A percentile compares a stretch with the other conserved stretches of the same genome.
These are phyloP conservation scores for Eurytemora carolleeae DNA, from an alignment of 1,140 invertebrate species.

Conservation along the genomic window DNA sequence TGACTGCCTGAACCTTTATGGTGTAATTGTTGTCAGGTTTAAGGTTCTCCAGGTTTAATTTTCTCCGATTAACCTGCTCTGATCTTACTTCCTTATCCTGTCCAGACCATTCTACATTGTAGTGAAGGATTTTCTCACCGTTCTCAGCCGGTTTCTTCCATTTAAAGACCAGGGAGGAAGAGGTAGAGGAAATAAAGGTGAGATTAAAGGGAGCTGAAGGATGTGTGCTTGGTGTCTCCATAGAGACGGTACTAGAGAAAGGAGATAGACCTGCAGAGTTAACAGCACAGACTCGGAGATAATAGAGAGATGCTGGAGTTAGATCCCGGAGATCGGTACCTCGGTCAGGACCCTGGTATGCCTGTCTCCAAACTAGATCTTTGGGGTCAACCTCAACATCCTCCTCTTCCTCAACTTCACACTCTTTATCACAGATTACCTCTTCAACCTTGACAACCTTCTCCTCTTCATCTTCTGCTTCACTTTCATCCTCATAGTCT, in stretches of 20 bases:
- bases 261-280: slow-evolving; percentile 44
- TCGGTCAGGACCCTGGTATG: slow-evolving; percentile 29
- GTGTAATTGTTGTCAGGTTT: slow-evolving; percentile 24
- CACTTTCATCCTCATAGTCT: slow-evolving; percentile 18
- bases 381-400: no score
- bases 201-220: slow-evolving; percentile 49
- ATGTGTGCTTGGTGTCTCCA: slow-evolving; percentile 35
- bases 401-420: no score
- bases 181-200: slow-evolving; percentile 36
- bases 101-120: slow-evolving; percentile 52
- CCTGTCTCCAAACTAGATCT: slow-evolving; percentile 22
- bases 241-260: slow-evolving; percentile 38
- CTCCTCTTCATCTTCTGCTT: slow-evolving; percentile 15
- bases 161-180: slow-evolving; percentile 40
- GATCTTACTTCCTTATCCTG: slow-evolving; percentile 25
- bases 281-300: slow-evolving; percentile 38
- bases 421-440: no score
- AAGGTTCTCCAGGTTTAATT: not conserved
- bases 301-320: slow-evolving; percentile 50
- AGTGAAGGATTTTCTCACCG: slow-evolving; percentile 46
- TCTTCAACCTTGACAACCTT: no score
- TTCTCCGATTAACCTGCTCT: slow-evolving; percentile 31
- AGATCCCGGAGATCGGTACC: slow-evolving; percentile 46
- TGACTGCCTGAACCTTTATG: slow-evolving; percentile 55
- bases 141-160: slow-evolving; percentile 51